Percentiles rank a stretch among this genome's conserved stretches.
phyloP scores from a whole-genome alignment of 2,888 invertebrate genomes.

The Polyommatus iphigenia region DNA sequence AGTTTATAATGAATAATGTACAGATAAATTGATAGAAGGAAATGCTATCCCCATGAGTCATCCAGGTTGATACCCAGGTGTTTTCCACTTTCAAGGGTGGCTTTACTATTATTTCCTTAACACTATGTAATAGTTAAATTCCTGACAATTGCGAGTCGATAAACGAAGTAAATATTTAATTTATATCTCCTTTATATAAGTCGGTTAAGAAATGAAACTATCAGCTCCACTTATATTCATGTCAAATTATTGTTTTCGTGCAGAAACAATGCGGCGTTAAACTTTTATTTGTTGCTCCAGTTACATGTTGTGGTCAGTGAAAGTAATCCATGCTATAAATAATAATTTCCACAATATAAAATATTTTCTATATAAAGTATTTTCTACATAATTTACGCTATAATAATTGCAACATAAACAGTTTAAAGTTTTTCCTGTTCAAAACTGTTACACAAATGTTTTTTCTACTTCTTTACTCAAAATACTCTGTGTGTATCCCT shows the following conservation, averaged over 20 bases:
- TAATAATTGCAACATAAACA: not conserved
- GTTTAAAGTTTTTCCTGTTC: not conserved
- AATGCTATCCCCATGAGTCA: not conserved
- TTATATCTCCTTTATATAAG: too few species aligned
- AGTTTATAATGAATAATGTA: not conserved
- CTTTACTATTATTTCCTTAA: too few species aligned
- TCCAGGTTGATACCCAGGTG: not conserved
- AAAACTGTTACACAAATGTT: not conserved
- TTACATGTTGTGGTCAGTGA: slow-evolving; percentile 9
- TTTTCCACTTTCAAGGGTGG: too few species aligned
- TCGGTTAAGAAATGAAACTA: not conserved
- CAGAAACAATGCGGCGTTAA: slow-evolving; percentile 6
- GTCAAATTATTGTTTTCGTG: slow-evolving; percentile 28
- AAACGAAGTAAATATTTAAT: too few species aligned
- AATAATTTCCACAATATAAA: not conserved
- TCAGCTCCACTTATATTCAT: not conserved
- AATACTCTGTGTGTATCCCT: not conserved
- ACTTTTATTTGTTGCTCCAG: slow-evolving; percentile 15
- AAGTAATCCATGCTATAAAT: not conserved
- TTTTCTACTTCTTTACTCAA: not conserved
- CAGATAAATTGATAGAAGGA: not conserved
- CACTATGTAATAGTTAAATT: too few species aligned
- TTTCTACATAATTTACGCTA: not conserved
- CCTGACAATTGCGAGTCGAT: too few species aligned
- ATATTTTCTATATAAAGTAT: not conserved